A percentile compares a stretch with the other conserved stretches of the same genome.
These are phyloP conservation scores for Pterocles orientalis DNA, from an alignment of 2,113 vertebrate species.

Conservation along the genomic window DNA sequence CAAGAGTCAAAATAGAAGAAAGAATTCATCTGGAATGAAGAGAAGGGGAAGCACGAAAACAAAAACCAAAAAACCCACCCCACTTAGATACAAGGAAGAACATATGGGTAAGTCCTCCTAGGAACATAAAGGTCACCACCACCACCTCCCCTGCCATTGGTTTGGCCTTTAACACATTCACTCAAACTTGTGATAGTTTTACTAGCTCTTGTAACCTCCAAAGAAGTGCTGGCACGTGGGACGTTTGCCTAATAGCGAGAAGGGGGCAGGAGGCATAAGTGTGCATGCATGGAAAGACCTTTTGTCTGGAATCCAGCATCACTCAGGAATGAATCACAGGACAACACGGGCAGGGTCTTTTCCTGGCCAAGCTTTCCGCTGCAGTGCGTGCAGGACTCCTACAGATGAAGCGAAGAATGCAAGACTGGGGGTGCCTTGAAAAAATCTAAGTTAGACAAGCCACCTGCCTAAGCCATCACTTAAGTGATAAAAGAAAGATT, in stretches of 20 bases:
- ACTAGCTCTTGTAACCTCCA: neutral
- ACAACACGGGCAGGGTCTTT: neutral
- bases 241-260: neutral
- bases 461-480: neutral
- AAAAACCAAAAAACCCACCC: neutral
- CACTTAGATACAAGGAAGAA: neutral
- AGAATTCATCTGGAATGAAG: neutral
- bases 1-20: neutral
- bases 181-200: neutral
- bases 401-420: neutral
- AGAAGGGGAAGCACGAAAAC: neutral
- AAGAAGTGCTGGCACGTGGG: neutral
- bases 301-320: neutral
- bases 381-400: fast-evolving
- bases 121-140: neutral
- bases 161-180: neutral
- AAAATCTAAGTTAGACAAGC: neutral
- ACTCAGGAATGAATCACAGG: neutral
- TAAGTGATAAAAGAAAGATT: neutral
- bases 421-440: neutral
- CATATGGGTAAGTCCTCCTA: neutral
- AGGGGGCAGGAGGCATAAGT: neutral
- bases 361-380: neutral
- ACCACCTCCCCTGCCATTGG: neutral
- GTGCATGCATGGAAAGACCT: neutral